These are phyloP conservation scores for Fringilla coelebs DNA, from an alignment of 2,797 vertebrate species.

Conservation along the genomic window DNA sequence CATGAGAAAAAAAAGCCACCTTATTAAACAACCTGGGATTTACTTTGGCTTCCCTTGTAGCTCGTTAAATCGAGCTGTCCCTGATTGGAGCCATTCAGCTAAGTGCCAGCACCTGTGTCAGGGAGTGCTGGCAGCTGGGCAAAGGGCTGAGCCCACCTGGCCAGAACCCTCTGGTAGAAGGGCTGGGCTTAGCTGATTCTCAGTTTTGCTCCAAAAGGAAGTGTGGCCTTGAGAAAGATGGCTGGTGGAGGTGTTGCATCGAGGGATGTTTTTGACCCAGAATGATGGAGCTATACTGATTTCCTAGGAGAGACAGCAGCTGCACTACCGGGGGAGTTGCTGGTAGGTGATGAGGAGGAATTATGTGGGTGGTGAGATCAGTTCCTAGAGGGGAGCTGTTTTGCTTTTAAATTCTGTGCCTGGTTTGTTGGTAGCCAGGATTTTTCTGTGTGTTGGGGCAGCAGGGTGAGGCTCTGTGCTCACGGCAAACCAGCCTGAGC, in stretches of 20 bases:
- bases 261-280: rapidly evolving
- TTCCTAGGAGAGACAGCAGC: not conserved
- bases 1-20: not conserved
- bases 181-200: rapidly evolving
- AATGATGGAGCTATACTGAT: rapidly evolving
- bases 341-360: not conserved
- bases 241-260: rapidly evolving
- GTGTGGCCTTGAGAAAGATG: rapidly evolving
- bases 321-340: rapidly evolving
- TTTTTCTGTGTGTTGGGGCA: rapidly evolving
- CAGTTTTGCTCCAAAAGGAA: not conserved
- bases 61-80: rapidly evolving
- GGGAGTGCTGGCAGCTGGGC: not conserved
- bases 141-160: not conserved
- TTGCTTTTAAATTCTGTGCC: rapidly evolving
- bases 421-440: rapidly evolving
- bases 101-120: rapidly evolving
- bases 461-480: rapidly evolving
- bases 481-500: rapidly evolving
- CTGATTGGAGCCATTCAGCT: not conserved
- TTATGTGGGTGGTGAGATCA: rapidly evolving
- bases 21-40: not conserved
- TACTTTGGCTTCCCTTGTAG: not conserved
- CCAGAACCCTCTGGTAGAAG: not conserved
- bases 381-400: not conserved